A percentile compares a stretch with the other conserved stretches of the same genome.
These are phyloP conservation scores for Coregonus sp. DNA, from an alignment of 2,797 vertebrate species.

Conservation along the genomic window DNA sequence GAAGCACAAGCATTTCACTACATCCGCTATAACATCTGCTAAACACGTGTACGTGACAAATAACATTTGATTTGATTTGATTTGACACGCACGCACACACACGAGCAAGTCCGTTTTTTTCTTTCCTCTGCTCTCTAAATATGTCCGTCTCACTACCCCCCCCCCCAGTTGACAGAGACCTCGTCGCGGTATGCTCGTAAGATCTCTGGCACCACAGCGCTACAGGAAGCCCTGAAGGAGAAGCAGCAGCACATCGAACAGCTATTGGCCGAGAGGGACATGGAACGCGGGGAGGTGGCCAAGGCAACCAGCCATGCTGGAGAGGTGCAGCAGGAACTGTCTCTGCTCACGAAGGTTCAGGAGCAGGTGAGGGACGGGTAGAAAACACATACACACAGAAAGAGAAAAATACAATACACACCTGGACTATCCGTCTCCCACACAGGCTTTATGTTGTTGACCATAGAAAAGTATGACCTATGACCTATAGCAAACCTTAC, in stretches of 20 bases:
- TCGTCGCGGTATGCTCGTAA: slow-evolving; percentile 95
- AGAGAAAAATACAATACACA: not conserved
- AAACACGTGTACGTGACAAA: too few relatives aligned
- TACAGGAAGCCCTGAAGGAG: slow-evolving; percentile 98
- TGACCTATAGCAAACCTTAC: too few relatives aligned
- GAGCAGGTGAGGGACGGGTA: slow-evolving; percentile 83
- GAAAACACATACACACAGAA: not conserved
- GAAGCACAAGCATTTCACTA: too few relatives aligned
- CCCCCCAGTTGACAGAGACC: slow-evolving; percentile 91
- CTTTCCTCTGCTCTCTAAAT: slow-evolving; percentile 82
- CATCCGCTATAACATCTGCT: too few relatives aligned
- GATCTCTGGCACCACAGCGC: slow-evolving; percentile 96
- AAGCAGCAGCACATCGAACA: slow-evolving; percentile 99
- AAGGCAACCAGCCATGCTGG: slow-evolving; percentile 95
- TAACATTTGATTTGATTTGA: too few relatives aligned
- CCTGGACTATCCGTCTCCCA: not conserved
- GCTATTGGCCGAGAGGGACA: slow-evolving; percentile 93
- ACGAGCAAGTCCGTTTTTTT: not conserved
- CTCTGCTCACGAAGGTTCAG: slow-evolving; percentile 87
- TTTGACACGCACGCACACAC: not conserved
- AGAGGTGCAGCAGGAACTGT: slow-evolving; percentile 92
- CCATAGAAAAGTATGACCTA: not conserved
- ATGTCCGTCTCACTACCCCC: slow-evolving; percentile 72
- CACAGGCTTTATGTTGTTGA: not conserved
- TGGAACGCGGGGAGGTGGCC: slow-evolving; percentile 95